Base-by-base conservation (phyloP, 2,797 vertebrate genomes). In the Cyclopterus lumpus region DNA sequence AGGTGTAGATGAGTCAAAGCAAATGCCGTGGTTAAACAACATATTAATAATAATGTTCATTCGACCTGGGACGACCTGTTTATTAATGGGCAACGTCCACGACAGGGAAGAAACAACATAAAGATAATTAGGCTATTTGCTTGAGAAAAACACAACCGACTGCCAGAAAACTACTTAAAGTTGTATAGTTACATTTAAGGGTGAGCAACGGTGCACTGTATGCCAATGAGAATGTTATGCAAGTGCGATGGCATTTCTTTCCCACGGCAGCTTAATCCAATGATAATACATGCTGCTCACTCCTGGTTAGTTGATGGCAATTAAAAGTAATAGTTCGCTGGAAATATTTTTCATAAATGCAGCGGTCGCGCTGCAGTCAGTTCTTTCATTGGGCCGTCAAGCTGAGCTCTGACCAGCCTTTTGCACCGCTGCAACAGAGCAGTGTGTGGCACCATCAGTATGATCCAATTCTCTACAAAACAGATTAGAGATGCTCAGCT, bases 401-500 rank as follows among this genome's bases (percentile, higher is more conserved):
- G 78, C 62, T 66, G 58, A 69, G 72, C 75, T 65, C 65, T 55
- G 79, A 84, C 34, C 14, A 30, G 72, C 61, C 38, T 69, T n/a
- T 61, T 6, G 53, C 49, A 71, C 34, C 24, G 78, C 82, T 73
- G 82, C 84, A 77, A 68, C 68, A 80, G 57, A 73, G 71, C 75
- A 55, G 76, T 55, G 81, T 87, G 89, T 76, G 75, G 81, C 69
- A 70, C 73, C 76, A 82, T 81, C 82, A 80, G 82, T 67, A 2
- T 34, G 68, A 86, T 88, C 69, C 80, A 71, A 72, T 84, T 84
- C 81, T 86, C 58, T 40, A 76, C 82, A 85, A 86, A 90, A 79
- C 81, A 86, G 81, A 88, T 88, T 83, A 86, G 83, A 88, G 90
- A 81, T 34, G 71, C 73, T 83, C 74, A 79, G 80, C 73, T 79